phyloP scores from a whole-genome alignment of 2,797 vertebrate genomes.

The Knipowitschia caucasica region DNA sequence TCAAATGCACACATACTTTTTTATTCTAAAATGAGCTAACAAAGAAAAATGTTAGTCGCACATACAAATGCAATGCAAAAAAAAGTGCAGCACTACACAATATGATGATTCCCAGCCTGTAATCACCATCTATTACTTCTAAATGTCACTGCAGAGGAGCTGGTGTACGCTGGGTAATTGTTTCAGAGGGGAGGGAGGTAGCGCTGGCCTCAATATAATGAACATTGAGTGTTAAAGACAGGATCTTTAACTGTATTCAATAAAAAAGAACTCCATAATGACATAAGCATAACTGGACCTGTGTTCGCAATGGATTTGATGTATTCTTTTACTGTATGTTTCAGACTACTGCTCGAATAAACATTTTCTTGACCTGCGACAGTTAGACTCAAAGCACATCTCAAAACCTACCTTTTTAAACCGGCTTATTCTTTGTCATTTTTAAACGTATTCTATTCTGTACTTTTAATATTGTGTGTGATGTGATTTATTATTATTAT shows the following conservation, averaged over 20 bases:
- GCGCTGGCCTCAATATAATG: conserved; percentile 1
- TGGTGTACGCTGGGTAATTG: not conserved
- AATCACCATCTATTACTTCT: conserved; percentile 6
- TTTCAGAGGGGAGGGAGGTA: conserved; percentile 1
- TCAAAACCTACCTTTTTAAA: too few relatives aligned
- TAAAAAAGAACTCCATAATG: conserved; percentile 28
- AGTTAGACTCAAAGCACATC: too few relatives aligned
- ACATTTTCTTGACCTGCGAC: too few relatives aligned
- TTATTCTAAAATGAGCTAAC: not conserved
- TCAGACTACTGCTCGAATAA: too few relatives aligned
- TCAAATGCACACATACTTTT: conserved; percentile 1
- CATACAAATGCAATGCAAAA: not conserved
- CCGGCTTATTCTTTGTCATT: too few relatives aligned
- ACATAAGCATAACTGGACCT: conserved; percentile 29
- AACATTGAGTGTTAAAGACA: conserved; percentile 12
- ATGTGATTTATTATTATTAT: too few relatives aligned
- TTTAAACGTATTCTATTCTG: too few relatives aligned
- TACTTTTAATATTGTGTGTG: too few relatives aligned
- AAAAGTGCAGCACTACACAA: not conserved
- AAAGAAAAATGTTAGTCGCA: not conserved
- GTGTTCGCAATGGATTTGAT: too few relatives aligned
- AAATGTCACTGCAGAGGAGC: conserved; percentile 1
- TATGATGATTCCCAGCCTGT: conserved; percentile 1
- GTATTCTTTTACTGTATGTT: too few relatives aligned
- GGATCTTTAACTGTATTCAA: too few relatives aligned